Base-by-base conservation (phyloP, 1,140 invertebrate genomes). In the Pseudomyrmex cubaensis region DNA sequence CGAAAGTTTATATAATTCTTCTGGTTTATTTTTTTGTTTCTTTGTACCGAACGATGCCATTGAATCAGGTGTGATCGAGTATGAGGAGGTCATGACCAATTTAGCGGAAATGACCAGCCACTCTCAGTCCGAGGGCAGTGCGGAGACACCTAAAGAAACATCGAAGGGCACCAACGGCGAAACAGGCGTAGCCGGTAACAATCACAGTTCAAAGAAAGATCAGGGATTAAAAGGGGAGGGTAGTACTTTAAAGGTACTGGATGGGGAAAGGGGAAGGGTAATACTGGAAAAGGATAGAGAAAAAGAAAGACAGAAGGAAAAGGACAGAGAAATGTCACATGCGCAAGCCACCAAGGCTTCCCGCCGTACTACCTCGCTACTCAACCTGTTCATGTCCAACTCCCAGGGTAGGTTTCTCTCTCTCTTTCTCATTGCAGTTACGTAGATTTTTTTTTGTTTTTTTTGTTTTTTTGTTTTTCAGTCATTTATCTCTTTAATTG, bases 341-440 rank as follows among this genome's bases (percentile, higher is more conserved):
- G 92, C 90, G 87, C 92, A 92, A 91, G 91, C 95, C 78, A 95
- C 95, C 95, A 97, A 97, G 96, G 96, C 97, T 94, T 98, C 97
- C 94, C 97, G 97, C 94, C 97, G 98, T 95, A 98, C 98, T 95
- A 98, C 97, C 94, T 98, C 98, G 94, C 96, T 98, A 93, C 96
- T 98, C 94, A 98, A 98, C 96, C 96, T 98, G 95, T 98, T 98
- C 96, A 98, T 98, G 95, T 97, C 97, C 95, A 98, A 98, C 95
- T 98, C 97, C 95, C 97, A 98, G 96, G 97, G 97, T 96, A 98
- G 93, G 93, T 94, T 73, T 80, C 35, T 80, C 66, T 80, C 17
- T 80, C 35, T 67, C 64, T 67, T 46, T 67, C 46, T 67, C 63
- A 61, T 86, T 85, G 82, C 88, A 87, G n/a, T 84, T 87, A 85